Evolutionary conservation across 1,140 invertebrate species (phyloP), one percentile per base, ranked within the genome.

Genomic region (Drosophila kurseongensis): DNA sequence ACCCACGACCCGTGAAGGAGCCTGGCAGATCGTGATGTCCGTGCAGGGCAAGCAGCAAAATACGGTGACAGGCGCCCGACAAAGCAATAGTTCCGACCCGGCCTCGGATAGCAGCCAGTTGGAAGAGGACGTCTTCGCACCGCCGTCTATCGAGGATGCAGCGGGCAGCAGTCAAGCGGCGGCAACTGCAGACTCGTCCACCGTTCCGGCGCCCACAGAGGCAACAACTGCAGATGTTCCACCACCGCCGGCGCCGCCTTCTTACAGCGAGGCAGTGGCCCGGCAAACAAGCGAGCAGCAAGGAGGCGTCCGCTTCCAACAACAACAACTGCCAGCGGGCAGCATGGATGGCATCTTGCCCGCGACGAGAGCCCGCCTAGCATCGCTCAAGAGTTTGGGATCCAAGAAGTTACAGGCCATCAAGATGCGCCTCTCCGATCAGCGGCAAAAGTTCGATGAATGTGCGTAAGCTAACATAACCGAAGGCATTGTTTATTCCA

Each of bases 391-490:
- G 78, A 95, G 95, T 76, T 85, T 95, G 41, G 95, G 95, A 5
- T 94, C 95, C 0, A 95, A 95, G 71, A 96, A 95, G 83, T 90
- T 96, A 41, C 93, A 94, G 35, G 94, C 93, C 54, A 92, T 96
- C 3, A 95, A 94, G 79, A 95, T 95, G 89, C 94, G 95, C 42
- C 83, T 96, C n/a, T 93, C 94, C 8, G 94, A 95, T 82, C 93
- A 94, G 66, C 94, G 94, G 72, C 93, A 91, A 51, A 91, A 91
- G 51, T 73, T 91, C 48, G 91, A 92, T 81, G 91, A 92, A 88
- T 91, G 91, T 92, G 78, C 69, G 91, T 90, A 67, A 52, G 47
- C 32, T 51, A 45, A 54, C 16, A 38, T 40, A 29, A 29, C 14
- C 2, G 6, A 57, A 58, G 42, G 5, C 3, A n/a, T 14, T 42